Evolutionary conservation across 2,888 invertebrate species (phyloP), one percentile per base, ranked within the genome.

Genomic region (Lumbricus terrestris): DNA sequence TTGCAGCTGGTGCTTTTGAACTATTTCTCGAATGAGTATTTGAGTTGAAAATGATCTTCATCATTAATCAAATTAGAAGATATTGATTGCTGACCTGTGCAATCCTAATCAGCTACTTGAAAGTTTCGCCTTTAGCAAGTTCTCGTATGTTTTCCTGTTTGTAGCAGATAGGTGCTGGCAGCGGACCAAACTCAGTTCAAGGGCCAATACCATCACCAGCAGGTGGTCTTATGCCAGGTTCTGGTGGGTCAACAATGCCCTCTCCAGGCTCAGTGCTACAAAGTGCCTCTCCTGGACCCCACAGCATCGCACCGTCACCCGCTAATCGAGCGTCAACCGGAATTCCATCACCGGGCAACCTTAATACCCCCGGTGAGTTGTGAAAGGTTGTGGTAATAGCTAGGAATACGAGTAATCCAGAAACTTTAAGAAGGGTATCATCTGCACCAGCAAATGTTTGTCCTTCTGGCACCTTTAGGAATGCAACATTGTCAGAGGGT

Each of bases 161-260:
- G 23, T 37, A 85, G 85, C 85, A 34, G 37, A 85, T 85, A 37
- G 37, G 85, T 35, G 4, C 35, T 13, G 29, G 85, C 85, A 37
- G 85, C 35, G 85, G 85, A 0, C 35, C 85, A 34, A 85, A 85
- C n/a, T 29, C 85, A 2, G 37, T 85, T 69, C 20, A n/a, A n/a
- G 89, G 89, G 34, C 37, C 89, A 29, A 69, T 89, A 35, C 89
- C 89, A 15, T 89, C 89, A 33, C 89, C 89, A 34, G 89, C 89
- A 20, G 89, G 89, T 18, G 89, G 47, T 42, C 42, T 13, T 42
- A 37, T 37, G 33, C 47, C 47, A 37, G 89, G 89, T n/a, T 42
- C 47, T 69, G 33, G 33, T 40, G 88, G 38, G 18, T 29, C 11
- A 11, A 34, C 54, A 4, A 89, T 89, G 37, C 89, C 89, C 33